Evolutionary conservation across 92 coral and sea anemone genomes (phyloP), one percentile per base, ranked within the genome.

Genomic region (Zoanthus solanderi): DNA sequence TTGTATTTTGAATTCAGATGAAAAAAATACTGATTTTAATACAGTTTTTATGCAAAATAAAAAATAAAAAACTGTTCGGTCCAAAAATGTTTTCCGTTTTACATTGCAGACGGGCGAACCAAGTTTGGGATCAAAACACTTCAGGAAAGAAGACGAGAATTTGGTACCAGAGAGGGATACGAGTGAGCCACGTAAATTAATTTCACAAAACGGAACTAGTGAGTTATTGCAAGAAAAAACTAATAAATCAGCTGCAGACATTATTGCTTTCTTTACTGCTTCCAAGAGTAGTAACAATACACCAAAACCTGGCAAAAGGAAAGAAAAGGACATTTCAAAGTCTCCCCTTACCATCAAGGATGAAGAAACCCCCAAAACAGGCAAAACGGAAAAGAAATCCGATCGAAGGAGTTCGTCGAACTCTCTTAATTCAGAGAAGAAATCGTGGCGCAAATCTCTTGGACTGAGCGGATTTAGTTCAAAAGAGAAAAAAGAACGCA

Each of bases 391-490:
- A 81, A 66, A 75, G 31, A 94, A 94, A 76, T 56, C 92, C 44
- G 98, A 94, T 74, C 92, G 94, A 9, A 84, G 92, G 79, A 91
- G 94, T 57, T 94, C 92, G 0, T 68, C 91, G 7, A 83, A 91
- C 30, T 89, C 93, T 53, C 86, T 91, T 8, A 94, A 94, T 54
- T 92, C 96, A 11, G 91, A 88, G 84, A 88, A 90, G 37, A 91
- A 88, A 61, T 95, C 98, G 0, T 95, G 98, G 98, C 85, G 98
- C 17, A 93, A 84, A 82, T 93, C 98, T 7, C 69, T 95, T 44
- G 98, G 98, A 47, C 88, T 95, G 63, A 82, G 90, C 13, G 95
- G 94, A 42, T 93, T 93, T 46, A 69, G 90, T 16, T 90, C 92
- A n/a, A 94, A 88, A 73, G 95, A 94, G 15, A 93, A 92, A 63